Evolutionary conservation across 1,140 invertebrate species (phyloP), one percentile per base, ranked within the genome.

Genomic region (Drosophila simulans): DNA sequence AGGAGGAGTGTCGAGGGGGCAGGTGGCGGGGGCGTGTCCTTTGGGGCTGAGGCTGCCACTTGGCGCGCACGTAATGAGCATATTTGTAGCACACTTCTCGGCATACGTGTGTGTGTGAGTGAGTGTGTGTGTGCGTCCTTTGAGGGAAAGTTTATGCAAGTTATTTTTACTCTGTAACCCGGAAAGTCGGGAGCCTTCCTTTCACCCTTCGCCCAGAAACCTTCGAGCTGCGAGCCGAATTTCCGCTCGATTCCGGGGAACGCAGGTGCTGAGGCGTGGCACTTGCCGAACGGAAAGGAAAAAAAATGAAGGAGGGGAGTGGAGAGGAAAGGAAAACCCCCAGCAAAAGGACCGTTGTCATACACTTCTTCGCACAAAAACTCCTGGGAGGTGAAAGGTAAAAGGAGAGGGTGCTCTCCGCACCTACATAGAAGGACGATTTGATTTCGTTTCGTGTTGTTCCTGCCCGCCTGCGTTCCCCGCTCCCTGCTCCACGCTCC

Each of bases 21-120:
- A 8, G 13, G 1, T 34, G 43, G 15, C 1, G 17, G 34, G n/a
- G 34, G 25, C 42, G 12, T 31, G 40, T 25, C 51, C 54, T 39
- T 42, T 25, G 39, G 57, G 12, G 43, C 15, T 52, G 31, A 35
- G 17, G 17, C 70, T 75, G 80, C 58, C 80, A 83, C 62, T 74
- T 78, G 80, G 80, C 63, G 66, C 64, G 60, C 82, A 88, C 82
- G 82, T 86, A 88, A 86, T 86, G 82, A 86, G 82, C 82, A 86
- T 86, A 86, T 86, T 86, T 86, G 83, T 86, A 86, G 79, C 82
- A 86, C 85, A 88, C 83, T 86, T 86, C 54, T 76, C 62, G 35
- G 57, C 70, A 79, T 79, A 86, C 83, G 82, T 86, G 82, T 52
- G 55, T 60, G 27, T 31, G 82, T 88, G 82, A 49, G 55, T 63